phyloP scores from a whole-genome alignment of 2,888 invertebrate species.

The Gari tellinella region DNA sequence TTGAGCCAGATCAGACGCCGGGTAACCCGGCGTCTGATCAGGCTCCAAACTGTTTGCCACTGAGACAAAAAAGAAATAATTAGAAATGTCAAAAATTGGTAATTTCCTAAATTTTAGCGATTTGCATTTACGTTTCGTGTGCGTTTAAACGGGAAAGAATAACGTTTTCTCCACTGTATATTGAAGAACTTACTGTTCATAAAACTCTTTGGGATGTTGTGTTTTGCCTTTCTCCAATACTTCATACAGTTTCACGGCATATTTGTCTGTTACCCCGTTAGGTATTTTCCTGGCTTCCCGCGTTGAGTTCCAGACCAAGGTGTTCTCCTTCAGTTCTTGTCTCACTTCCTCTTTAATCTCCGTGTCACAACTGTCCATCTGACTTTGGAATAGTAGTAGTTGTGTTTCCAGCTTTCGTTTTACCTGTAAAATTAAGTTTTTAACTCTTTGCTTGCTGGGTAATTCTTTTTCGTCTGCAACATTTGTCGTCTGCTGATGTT shows the following conservation, averaged over 20 bases:
- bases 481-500: too few relatives aligned
- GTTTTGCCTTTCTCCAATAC: background rate
- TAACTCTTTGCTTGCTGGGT: too few relatives aligned
- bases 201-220: background rate
- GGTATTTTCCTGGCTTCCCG: background rate
- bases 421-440: background rate
- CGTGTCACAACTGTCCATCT: background rate
- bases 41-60: too few relatives aligned
- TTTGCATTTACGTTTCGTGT: too few relatives aligned
- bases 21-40: too few relatives aligned
- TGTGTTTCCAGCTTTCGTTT: background rate
- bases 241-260: background rate
- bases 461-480: too few relatives aligned
- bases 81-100: too few relatives aligned
- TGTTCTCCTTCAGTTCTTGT: background rate
- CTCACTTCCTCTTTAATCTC: background rate
- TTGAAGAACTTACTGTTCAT: background rate
- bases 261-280: background rate
- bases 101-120: too few relatives aligned
- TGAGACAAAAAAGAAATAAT: too few relatives aligned
- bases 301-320: background rate
- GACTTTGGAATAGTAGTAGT: background rate
- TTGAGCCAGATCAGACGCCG: too few relatives aligned
- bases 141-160: too few relatives aligned
- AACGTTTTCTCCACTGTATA: too few relatives aligned